These are phyloP conservation scores for Festucalex cinctus DNA, from an alignment of 2,113 vertebrate species.

Conservation along the genomic window DNA sequence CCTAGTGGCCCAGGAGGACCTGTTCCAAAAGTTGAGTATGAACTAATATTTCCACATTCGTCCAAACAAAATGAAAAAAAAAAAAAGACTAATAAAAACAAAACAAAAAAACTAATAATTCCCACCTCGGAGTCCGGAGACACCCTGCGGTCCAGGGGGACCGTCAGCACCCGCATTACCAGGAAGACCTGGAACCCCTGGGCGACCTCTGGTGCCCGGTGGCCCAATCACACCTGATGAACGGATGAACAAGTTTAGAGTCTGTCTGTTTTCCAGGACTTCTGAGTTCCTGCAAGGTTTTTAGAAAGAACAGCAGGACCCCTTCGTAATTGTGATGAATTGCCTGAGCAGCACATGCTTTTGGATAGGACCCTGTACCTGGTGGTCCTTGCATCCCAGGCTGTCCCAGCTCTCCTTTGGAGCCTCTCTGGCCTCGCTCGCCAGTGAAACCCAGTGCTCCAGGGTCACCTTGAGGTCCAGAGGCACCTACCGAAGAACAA, in stretches of 20 bases:
- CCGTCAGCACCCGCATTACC: constrained; percentile 56
- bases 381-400: constrained; percentile 35
- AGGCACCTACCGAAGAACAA: constrained; percentile 33
- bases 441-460: constrained; percentile 51
- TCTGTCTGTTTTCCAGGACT: neutral
- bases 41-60: neutral
- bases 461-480: constrained; percentile 42
- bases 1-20: constrained; percentile 69
- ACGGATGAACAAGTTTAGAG: neutral
- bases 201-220: constrained; percentile 52
- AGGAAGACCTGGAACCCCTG: constrained; percentile 51
- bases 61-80: neutral
- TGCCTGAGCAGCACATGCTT: neutral
- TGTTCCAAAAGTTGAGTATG: constrained; percentile 18
- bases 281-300: neutral
- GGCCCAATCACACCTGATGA: constrained; percentile 64
- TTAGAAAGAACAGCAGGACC: neutral
- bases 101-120: neutral
- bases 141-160: constrained; percentile 44
- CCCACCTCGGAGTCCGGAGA: constrained; percentile 57
- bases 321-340: neutral
- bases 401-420: constrained; percentile 49
- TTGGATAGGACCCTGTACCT: constrained; percentile 34
- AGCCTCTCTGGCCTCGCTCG: constrained; percentile 48
- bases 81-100: neutral